phyloP scores from a whole-genome alignment of 1,140 invertebrate genomes.

The Macrosteles quadrilineatus region DNA sequence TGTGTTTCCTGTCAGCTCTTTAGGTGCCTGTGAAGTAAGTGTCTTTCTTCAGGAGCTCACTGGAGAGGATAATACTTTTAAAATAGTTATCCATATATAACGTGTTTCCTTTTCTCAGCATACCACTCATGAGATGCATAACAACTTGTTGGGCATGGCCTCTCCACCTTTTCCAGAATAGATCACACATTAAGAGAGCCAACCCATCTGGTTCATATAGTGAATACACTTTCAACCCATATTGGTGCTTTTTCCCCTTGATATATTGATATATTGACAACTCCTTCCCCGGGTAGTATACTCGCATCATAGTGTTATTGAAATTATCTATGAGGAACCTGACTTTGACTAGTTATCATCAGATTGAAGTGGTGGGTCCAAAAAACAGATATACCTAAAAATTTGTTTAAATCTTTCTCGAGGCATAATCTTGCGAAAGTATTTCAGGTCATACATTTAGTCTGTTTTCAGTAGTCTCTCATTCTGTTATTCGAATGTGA shows the following conservation, averaged over 20 bases:
- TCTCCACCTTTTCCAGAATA: conserved; percentile 30
- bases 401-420: too few relatives aligned
- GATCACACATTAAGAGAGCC: conserved; percentile 28
- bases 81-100: conserved; percentile 36
- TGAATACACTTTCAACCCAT: too few relatives aligned
- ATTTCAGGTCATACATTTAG: too few relatives aligned
- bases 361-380: too few relatives aligned
- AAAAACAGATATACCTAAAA: too few relatives aligned
- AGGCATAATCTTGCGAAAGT: too few relatives aligned
- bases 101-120: conserved; percentile 18
- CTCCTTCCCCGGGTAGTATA: too few relatives aligned
- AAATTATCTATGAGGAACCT: too few relatives aligned
- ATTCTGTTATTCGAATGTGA: too few relatives aligned
- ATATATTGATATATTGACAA: conserved; percentile 46
- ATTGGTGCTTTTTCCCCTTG: conserved; percentile 43
- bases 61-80: conserved; percentile 23
- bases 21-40: neutral
- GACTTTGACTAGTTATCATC: too few relatives aligned
- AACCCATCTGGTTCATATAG: conserved; percentile 37
- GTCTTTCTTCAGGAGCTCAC: neutral
- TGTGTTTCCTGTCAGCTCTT: neutral
- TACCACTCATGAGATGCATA: conserved; percentile 26
- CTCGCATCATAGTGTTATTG: too few relatives aligned
- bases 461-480: too few relatives aligned
- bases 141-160: conserved; percentile 31